Conservation (phyloP, 2,888 invertebrate species). For the Periphyllus acericola region DNA sequence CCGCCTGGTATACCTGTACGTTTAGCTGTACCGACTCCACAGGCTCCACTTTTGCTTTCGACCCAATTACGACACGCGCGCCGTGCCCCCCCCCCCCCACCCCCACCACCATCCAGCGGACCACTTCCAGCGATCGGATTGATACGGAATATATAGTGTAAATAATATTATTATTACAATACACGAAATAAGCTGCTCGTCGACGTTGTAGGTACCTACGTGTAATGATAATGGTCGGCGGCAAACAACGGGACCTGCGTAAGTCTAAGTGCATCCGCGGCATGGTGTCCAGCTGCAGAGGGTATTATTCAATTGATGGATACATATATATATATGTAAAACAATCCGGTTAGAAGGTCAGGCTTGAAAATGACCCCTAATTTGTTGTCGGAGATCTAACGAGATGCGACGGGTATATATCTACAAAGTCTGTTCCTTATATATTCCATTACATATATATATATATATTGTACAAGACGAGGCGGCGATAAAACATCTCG, state of each 20-base stretch:
- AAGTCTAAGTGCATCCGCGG: background rate
- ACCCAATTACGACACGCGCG: conserved; percentile 10
- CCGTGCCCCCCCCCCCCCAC: background rate
- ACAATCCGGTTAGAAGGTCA: conserved; percentile 32
- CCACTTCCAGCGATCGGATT: background rate
- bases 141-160: background rate
- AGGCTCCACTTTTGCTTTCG: conserved; percentile 21
- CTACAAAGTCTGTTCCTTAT: background rate
- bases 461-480: background rate
- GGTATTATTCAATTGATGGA: conserved; percentile 28
- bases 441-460: no score
- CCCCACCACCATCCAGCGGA: no score
- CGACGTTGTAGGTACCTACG: background rate
- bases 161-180: background rate
- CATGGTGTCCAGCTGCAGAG: background rate
- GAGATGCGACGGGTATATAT: background rate
- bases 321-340: conserved; percentile 18
- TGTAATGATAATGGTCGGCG: background rate
- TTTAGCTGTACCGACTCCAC: background rate
- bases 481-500: background rate
- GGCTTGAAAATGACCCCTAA: background rate
- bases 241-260: background rate
- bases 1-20: background rate
- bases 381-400: conserved; percentile 34
- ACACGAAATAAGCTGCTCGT: background rate